Conservation (phyloP, 2,797 vertebrate species). For the Esox lucius region DNA sequence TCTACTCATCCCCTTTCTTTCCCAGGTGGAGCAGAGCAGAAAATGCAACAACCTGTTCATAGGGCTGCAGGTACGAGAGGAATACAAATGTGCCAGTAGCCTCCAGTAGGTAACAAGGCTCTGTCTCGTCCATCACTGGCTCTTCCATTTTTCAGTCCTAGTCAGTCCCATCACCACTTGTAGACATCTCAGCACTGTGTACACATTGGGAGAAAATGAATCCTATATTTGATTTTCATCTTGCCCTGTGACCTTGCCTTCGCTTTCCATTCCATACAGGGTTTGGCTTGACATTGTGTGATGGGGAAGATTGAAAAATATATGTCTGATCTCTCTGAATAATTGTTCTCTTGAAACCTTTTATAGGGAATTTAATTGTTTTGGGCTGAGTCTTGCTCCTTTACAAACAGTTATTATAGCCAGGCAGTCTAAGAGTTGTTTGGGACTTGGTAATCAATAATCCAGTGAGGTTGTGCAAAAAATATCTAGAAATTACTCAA, state of each 20-base stretch:
- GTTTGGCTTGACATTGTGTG: not conserved
- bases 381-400: not conserved
- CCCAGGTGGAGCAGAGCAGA: not conserved
- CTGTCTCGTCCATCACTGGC: conserved; percentile 8
- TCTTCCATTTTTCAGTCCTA: not conserved
- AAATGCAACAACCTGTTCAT: conserved; percentile 48
- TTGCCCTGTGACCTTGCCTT: conserved; percentile 7
- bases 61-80: conserved; percentile 19
- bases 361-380: not conserved
- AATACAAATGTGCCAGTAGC: conserved; percentile 16
- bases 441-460: too few species aligned
- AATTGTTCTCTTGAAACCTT: not conserved
- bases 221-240: not conserved
- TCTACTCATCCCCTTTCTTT: not conserved
- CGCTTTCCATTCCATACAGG: not conserved
- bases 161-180: conserved; percentile 10
- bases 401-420: not conserved
- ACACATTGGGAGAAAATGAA: conserved; percentile 1
- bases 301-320: not conserved
- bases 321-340: not conserved
- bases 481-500: too few species aligned
- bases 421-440: too few species aligned
- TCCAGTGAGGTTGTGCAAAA: too few species aligned
- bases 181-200: not conserved
- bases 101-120: not conserved